Base-by-base conservation (phyloP, 2,888 invertebrate genomes). In the Pocota personata region DNA sequence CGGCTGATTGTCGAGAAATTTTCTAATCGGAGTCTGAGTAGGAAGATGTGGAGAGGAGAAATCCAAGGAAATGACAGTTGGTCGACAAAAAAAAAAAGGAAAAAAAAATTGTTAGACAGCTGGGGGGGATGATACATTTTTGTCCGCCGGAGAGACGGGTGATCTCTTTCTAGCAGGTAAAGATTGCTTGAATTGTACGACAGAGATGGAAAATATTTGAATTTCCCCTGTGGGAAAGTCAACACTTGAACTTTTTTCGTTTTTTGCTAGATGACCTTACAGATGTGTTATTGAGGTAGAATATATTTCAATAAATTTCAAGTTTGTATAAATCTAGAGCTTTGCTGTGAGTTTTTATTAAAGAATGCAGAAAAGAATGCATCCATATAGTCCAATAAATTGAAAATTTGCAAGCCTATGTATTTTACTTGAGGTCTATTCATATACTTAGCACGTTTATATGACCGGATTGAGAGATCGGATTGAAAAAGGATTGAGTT, bases 1-100 rank as follows among this genome's bases (percentile, higher is more conserved):
- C 76, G 80, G 66, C 67, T 86, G 80, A 76, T 80, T 80, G 72
- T 86, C 66, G 66, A 72, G 71, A 58, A 77, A 62, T 60, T 40
- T 55, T 80, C 40, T 76, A 76, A 76, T 80, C 46, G 40, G 66
- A 55, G 40, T 40, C 48, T n/a, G 55, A 66, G 60, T 66, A 32
- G 67, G 60, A 86, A 86, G 71, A 76, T 64, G 71, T 46, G 30
- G 76, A 58, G 64, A 67, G 32, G 16, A 76, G 21, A 75, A 50
- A 62, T 43, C 67, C 19, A 40, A 72, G 8, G 43, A 66, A 75
- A 43, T 75, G 67, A 64, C 69, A 71, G 62, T 69, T 78, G 78
- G 40, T 37, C 1, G 8, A 66, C 50, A 69, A 30, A 58, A 48
- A 43, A 73, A 48, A 62, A n/a, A n/a, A 3, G 8, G 57, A 60